Base-by-base conservation (phyloP, 2,888 invertebrate species). In the Exocentrus adspersus region DNA sequence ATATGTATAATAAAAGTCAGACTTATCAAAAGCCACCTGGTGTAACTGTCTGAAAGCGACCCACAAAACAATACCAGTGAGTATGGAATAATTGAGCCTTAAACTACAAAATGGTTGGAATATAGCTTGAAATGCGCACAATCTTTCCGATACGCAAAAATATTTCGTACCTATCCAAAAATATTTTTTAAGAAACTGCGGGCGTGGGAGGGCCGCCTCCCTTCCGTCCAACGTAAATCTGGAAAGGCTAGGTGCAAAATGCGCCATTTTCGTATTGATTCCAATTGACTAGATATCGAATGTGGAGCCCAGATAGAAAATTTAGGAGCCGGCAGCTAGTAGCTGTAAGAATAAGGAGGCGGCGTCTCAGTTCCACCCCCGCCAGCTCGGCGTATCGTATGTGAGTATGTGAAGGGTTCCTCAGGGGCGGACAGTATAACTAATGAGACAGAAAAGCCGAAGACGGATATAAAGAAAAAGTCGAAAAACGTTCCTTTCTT, bases 191-290 rank as follows among this genome's bases (percentile, higher is more conserved):
- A 32, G 32, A 51, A 32, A 17, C 32, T 51, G 32, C 19, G 32
- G 24, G 32, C 17, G 32, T 51, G 17, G 32, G 51, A 51, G 32
- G 32, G 51, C 32, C 51, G 17, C 51, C 19, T 32, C 16, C 32
- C 17, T 51, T 51, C 45, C 30, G 20, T 43, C 17, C 3, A 28
- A 43, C 43, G 30, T 32, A 45, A 45, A 45, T 43, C 48, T 24
- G 46, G 17, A 20, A 57, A 46, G 62, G 56, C 51, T 50, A 62
- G 48, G 57, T 66, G 48, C 48, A 67, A 67, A 45, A 62, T 68
- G 73, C 78, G 77, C 79, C 79, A 79, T 79, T 80, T 78, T 77
- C 75, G 75, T 78, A 79, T 79, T 72, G 79, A 80, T 80, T 80
- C 77, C 73, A 75, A 77, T 79, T 77, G 78, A 79, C 72, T 73